A percentile compares a stretch with the other conserved stretches of the same genome.
Evolutionary conservation across 1,140 invertebrate genomes (phyloP).

Genomic region (Drosophila erecta): DNA sequence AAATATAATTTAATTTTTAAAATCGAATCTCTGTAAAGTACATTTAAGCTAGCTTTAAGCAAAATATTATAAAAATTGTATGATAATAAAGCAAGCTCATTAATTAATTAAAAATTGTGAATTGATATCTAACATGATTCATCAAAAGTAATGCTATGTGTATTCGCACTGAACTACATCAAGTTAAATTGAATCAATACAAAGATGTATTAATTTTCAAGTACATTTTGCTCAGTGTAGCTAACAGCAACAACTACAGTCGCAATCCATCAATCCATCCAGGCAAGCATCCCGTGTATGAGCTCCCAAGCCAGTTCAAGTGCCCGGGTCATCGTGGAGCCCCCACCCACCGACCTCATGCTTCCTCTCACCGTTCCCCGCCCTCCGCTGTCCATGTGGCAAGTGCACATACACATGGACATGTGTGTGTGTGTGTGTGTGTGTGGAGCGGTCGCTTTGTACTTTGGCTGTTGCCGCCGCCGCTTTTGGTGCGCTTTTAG

Average conservation of each 20-base stretch:
- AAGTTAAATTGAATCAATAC: not conserved
- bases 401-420: not conserved
- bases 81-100: too few relatives aligned
- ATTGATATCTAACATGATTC: too few relatives aligned
- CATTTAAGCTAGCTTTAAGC: too few relatives aligned
- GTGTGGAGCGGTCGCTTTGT: slow-evolving; percentile 41
- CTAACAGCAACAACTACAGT: slow-evolving; percentile 38
- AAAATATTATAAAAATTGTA: too few relatives aligned
- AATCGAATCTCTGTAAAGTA: too few relatives aligned
- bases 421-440: not conserved
- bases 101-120: too few relatives aligned
- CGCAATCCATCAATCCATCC: slow-evolving; percentile 80
- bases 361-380: not conserved
- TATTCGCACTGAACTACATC: too few relatives aligned
- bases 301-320: slow-evolving; percentile 68
- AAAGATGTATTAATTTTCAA: too few relatives aligned
- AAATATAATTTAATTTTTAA: too few relatives aligned
- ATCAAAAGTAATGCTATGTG: too few relatives aligned
- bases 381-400: slow-evolving; percentile 24
- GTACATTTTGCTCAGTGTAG: slow-evolving; percentile 2
- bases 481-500: slow-evolving; percentile 77
- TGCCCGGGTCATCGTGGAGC: slow-evolving; percentile 71
- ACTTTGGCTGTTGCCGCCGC: slow-evolving; percentile 65
- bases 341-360: slow-evolving; percentile 29
- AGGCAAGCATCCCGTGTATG: slow-evolving; percentile 40